Percentiles rank a stretch among this genome's conserved stretches.
phyloP scores from a whole-genome alignment of 2,113 vertebrate species.

The Gracilinanus agilis region DNA sequence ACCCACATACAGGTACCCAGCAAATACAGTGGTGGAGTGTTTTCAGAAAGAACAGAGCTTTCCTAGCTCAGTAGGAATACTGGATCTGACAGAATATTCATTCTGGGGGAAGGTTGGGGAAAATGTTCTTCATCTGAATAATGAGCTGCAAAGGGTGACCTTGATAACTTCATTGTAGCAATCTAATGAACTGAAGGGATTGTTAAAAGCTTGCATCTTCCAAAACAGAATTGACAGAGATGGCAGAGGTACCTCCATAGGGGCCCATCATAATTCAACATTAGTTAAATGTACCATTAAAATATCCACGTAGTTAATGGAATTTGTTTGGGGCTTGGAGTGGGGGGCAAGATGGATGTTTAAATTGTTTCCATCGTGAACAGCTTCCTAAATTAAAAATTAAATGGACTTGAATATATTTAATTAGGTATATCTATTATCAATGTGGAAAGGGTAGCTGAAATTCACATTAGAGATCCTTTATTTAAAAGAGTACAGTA shows the following conservation, averaged over 20 bases:
- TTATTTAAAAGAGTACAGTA: conserved; percentile 60
- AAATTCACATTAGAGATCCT: conserved; percentile 65
- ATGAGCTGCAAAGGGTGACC: conserved; percentile 45
- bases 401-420: conserved; percentile 78
- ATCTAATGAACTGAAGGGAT: conserved; percentile 63
- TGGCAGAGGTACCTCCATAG: conserved; percentile 46
- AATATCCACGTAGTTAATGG: conserved; percentile 66
- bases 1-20: not conserved
- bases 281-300: conserved; percentile 77
- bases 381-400: conserved; percentile 78
- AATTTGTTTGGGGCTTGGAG: conserved; percentile 62
- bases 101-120: conserved; percentile 27
- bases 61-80: not conserved
- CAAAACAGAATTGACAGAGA: conserved; percentile 62
- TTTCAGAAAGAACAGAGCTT: not conserved
- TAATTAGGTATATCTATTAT: conserved; percentile 74
- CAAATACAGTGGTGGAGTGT: not conserved
- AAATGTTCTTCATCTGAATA: conserved; percentile 30
- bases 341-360: conserved; percentile 59
- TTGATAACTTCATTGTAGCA: conserved; percentile 32
- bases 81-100: conserved; percentile 1
- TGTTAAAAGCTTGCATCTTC: conserved; percentile 69
- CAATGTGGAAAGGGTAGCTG: conserved; percentile 60
- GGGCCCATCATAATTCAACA: conserved; percentile 69
- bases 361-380: conserved; percentile 73